These are phyloP conservation scores for Endomychus coccineus DNA, from an alignment of 2,888 invertebrate species.

Conservation along the genomic window DNA sequence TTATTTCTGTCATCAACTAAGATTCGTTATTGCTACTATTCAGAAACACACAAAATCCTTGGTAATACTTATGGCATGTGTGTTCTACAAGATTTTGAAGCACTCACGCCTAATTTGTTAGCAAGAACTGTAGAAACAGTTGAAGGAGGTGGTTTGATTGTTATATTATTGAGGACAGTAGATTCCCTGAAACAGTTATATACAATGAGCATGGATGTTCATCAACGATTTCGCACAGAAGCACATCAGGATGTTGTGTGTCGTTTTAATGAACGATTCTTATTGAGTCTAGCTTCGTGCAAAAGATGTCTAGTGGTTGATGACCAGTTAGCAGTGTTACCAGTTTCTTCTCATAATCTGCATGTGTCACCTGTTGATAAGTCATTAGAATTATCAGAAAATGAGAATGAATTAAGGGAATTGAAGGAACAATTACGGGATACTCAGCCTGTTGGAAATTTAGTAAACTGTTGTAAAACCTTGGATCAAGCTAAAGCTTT, in stretches of 20 bases:
- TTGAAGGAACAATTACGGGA: conserved; percentile 79
- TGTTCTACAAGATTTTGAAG: conserved; percentile 85
- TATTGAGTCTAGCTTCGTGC: conserved; percentile 84
- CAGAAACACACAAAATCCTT: conserved; percentile 94
- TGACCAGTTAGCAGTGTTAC: conserved; percentile 85
- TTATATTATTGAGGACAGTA: conserved; percentile 78
- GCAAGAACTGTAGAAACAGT: conserved; percentile 97
- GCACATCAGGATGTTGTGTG: conserved; percentile 86
- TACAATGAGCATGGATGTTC: conserved; percentile 98
- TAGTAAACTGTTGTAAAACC: conserved; percentile 86
- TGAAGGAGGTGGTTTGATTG: conserved; percentile 75
- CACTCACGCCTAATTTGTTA: conserved; percentile 91
- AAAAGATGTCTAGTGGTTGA: conserved; percentile 88
- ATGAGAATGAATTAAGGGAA: conserved; percentile 58
- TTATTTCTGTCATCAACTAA: conserved; percentile 92
- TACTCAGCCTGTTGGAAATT: conserved; percentile 83
- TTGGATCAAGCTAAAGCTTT: conserved; percentile 90
- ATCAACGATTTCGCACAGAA: conserved; percentile 90
- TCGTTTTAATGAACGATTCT: conserved; percentile 93
- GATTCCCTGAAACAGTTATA: conserved; percentile 88
- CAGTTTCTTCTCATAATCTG: conserved; percentile 82
- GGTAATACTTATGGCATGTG: conserved; percentile 87
- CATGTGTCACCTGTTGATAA: conserved; percentile 67
- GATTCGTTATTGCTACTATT: conserved; percentile 95
- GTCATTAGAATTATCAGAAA: conserved; percentile 44